Conservation (phyloP, 2,888 invertebrate species). For the Pegoplata infirma region DNA sequence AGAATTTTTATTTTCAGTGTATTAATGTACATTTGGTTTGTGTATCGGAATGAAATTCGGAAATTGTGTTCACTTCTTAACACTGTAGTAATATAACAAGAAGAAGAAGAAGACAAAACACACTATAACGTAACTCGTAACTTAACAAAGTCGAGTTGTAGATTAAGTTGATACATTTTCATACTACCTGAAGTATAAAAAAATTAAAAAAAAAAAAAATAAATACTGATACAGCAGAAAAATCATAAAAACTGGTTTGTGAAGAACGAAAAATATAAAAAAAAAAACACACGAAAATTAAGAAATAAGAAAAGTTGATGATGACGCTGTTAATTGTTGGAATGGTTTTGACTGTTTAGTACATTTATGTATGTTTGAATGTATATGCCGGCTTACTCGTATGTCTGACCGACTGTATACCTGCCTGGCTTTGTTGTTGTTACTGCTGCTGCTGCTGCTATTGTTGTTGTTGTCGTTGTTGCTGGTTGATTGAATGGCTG, state of each 20-base stretch:
- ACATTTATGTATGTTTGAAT: slow-evolving; percentile 5
- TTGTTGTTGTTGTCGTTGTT: no score
- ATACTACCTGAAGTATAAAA: slow-evolving; percentile 10
- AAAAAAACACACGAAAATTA: no score
- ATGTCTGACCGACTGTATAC: not conserved
- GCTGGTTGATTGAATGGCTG: slow-evolving; percentile 47
- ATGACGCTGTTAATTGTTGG: slow-evolving; percentile 37
- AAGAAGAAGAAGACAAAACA: no score
- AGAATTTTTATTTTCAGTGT: no score
- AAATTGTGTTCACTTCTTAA: no score
- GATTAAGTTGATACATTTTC: slow-evolving; percentile 21
- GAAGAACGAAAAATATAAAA: slow-evolving; percentile 14
- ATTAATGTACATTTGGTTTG: no score
- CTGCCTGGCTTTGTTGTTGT: slow-evolving; percentile 8
- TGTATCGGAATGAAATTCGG: no score
- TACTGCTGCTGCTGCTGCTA: no score
- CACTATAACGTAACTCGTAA: no score
- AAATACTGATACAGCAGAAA: not conserved
- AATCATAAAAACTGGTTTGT: slow-evolving; percentile 37
- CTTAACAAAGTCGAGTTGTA: not conserved
- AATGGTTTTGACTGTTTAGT: slow-evolving; percentile 30
- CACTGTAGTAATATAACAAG: no score
- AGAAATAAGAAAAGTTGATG: slow-evolving; percentile 31
- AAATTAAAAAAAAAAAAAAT: no score
- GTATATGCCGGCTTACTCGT: not conserved